phyloP scores from a whole-genome alignment of 1,140 invertebrate genomes.

The Cepaea nemoralis region DNA sequence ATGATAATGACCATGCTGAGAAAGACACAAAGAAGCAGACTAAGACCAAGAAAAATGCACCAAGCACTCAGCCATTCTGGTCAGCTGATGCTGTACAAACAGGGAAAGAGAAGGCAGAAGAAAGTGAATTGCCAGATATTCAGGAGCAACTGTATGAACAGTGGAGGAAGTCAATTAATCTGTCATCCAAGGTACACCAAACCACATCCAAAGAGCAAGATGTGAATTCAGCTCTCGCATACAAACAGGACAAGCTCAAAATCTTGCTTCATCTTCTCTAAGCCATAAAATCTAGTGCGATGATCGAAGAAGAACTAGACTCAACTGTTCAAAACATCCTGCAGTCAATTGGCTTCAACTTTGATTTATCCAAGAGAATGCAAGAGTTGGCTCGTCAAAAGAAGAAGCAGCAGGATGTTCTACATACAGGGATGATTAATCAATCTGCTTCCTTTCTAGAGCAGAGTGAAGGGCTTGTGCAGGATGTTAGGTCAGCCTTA shows the following conservation, averaged over 20 bases:
- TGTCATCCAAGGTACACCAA: neutral
- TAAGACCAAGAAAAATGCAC: neutral
- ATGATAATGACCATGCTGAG: slow-evolving; percentile 66
- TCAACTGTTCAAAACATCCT: slow-evolving; percentile 70
- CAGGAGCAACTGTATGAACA: slow-evolving; percentile 48
- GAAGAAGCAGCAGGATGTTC: slow-evolving; percentile 50
- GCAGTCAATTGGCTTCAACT: slow-evolving; percentile 71
- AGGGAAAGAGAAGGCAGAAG: neutral
- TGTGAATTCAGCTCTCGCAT: slow-evolving; percentile 19
- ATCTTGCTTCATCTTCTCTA: neutral
- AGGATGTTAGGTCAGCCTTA: slow-evolving; percentile 20
- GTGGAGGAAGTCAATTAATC: slow-evolving; percentile 41
- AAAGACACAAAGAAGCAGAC: slow-evolving; percentile 57
- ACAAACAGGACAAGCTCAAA: neutral
- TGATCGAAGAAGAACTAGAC: slow-evolving; percentile 55
- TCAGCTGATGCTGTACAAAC: slow-evolving; percentile 22
- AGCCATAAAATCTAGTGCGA: slow-evolving; percentile 19
- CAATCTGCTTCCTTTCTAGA: slow-evolving; percentile 66
- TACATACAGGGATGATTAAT: slow-evolving; percentile 54
- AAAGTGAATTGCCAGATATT: slow-evolving; percentile 30
- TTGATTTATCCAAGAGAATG: slow-evolving; percentile 71
- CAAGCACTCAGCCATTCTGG: slow-evolving; percentile 19
- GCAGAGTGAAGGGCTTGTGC: slow-evolving; percentile 47
- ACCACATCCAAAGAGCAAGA: neutral
- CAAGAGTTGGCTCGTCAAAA: slow-evolving; percentile 65